phyloP scores from a whole-genome alignment of 2,888 invertebrate species.

The Meiosimyza platycephala region DNA sequence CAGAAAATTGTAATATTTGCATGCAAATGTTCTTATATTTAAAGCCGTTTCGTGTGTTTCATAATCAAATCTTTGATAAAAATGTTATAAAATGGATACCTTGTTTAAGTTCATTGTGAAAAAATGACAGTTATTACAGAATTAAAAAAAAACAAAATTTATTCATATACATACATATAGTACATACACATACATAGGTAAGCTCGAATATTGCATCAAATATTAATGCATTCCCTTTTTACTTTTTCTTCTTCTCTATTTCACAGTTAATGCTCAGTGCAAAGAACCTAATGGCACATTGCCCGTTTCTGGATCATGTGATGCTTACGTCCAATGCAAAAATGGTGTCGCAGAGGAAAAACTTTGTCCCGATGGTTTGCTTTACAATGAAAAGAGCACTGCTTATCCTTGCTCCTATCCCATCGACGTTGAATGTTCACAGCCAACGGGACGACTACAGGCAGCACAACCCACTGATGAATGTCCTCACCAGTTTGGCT shows the following conservation, averaged over 20 bases:
- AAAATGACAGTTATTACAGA: neutral
- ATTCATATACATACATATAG: neutral
- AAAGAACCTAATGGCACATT: conserved; percentile 78
- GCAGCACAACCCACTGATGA: conserved; percentile 74
- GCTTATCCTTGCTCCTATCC: conserved; percentile 87
- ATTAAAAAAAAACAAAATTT: neutral
- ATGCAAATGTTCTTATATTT: neutral
- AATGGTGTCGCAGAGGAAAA: conserved; percentile 82
- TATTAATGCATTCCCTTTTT: conserved; percentile 46
- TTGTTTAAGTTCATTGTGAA: neutral
- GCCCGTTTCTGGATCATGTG: conserved; percentile 77
- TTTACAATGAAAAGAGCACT: conserved; percentile 79
- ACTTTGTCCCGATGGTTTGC: conserved; percentile 83
- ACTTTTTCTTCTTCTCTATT: conserved; percentile 47
- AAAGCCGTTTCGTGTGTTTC: neutral
- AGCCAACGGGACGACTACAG: conserved; percentile 74
- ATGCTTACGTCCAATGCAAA: conserved; percentile 78
- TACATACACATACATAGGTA: conserved; percentile 56
- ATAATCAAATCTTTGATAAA: neutral
- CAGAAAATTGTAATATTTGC: neutral
- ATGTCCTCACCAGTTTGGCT: conserved; percentile 87
- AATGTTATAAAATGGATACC: neutral
- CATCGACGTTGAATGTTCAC: conserved; percentile 81
- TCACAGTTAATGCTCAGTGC: conserved; percentile 67
- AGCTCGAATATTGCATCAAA: conserved; percentile 45